phyloP scores from a whole-genome alignment of 2,797 vertebrate species.

The Falco columbarius region DNA sequence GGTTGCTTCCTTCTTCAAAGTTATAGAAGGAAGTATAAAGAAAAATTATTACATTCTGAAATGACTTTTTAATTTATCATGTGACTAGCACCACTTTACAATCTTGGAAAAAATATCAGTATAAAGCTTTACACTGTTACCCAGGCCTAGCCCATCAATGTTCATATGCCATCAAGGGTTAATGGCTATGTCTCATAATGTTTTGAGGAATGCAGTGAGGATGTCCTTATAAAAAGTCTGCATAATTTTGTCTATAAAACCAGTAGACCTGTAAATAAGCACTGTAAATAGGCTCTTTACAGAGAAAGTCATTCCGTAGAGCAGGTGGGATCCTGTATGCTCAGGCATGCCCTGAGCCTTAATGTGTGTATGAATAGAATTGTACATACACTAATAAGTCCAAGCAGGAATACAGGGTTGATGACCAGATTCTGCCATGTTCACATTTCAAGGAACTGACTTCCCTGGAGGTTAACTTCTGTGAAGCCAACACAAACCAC shows the following conservation, averaged over 20 bases:
- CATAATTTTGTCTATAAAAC: background rate
- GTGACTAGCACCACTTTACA: background rate
- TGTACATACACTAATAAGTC: background rate
- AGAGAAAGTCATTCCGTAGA: background rate
- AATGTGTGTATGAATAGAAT: background rate
- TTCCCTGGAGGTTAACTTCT: background rate
- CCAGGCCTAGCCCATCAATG: background rate
- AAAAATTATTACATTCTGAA: background rate
- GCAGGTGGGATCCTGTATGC: background rate
- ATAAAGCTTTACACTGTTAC: background rate
- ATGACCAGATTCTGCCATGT: background rate
- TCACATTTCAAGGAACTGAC: background rate
- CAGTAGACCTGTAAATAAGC: background rate
- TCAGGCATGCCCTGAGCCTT: background rate
- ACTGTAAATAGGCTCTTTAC: background rate
- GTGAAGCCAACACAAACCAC: background rate
- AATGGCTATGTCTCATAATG: background rate
- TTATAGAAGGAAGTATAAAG: background rate
- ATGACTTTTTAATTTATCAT: background rate
- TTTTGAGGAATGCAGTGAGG: background rate
- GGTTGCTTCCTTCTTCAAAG: background rate
- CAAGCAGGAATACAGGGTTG: background rate
- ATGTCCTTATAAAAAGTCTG: background rate
- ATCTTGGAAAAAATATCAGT: background rate
- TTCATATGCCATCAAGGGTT: background rate